Conservation (phyloP, 2,888 invertebrate genomes). For the Drosophila cognata region DNA sequence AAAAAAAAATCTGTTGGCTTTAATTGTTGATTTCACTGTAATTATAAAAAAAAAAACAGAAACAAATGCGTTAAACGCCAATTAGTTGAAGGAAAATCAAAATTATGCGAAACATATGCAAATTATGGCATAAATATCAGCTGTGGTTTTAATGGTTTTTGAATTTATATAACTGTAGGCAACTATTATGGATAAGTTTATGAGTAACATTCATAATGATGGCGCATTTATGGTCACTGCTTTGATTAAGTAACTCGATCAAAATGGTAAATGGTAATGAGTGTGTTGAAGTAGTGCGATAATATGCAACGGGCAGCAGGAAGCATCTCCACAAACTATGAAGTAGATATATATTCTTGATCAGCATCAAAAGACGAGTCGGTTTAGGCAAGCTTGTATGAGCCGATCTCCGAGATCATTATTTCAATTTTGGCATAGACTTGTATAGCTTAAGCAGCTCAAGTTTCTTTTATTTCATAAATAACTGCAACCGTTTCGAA, state of each 20-base stretch:
- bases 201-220: background rate
- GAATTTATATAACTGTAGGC: background rate
- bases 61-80: constrained; percentile 35
- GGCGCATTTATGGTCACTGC: background rate
- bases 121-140: background rate
- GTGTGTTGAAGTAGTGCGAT: background rate
- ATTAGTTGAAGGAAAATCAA: constrained; percentile 52
- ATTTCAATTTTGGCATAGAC: background rate
- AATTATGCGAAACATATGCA: constrained; percentile 33
- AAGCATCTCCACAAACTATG: background rate
- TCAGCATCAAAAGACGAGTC: background rate
- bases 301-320: background rate
- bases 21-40: constrained; percentile 66
- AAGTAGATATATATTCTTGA: background rate
- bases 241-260: background rate
- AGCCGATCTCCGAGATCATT: background rate
- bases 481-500: background rate
- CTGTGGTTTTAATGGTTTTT: background rate
- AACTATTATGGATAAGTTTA: background rate
- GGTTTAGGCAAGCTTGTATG: background rate
- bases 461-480: background rate
- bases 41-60: constrained; percentile 32
- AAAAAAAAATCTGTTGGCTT: constrained; percentile 17
- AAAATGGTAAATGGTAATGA: background rate
- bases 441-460: background rate